Evolutionary conservation across 2,113 vertebrate genomes (phyloP), one percentile per base, ranked within the genome.

Genomic region (Aptenodytes patagonicus): DNA sequence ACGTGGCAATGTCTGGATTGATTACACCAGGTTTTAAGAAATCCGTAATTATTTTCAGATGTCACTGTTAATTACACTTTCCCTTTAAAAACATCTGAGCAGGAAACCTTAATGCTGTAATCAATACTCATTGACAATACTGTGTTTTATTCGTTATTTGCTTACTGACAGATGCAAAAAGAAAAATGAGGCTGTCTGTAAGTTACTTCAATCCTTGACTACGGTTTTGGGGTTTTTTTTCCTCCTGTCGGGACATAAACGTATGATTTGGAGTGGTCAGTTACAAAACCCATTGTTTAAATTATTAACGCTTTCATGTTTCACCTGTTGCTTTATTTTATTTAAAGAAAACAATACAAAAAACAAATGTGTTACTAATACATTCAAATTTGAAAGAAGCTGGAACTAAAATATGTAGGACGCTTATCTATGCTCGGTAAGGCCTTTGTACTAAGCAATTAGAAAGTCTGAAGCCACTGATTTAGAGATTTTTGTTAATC

Each of bases 191-290:
- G 10, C 13, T 83, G 62, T 78, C 20, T 52, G 4, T 18, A 79
- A 38, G 3, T 54, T 57, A 52, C 32, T 71, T 73, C 46, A 51
- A 14, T 46, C 22, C 8, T 92, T 79, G n/a, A 57, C 36, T 94
- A 66, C 4, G 61, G 5, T 65, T 68, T 80, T 14, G 1, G 1
- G 14, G 1, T 0, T 4, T 13, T 22, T 42, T 51, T 29, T 4
- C 4, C 15, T 25, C 21, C 17, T 51, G 2, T 49, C 19, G 14
- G 5, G 11, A 54, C 19, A 65, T 28, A 80, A 87, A 64, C 5
- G 5, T 22, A 49, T 21, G 9, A 47, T 87, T 57, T 89, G 28
- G 21, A 93, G 71, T 6, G 7, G 24, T 7, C 28, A 47, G n/a
- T 64, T 78, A 78, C 20, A 89, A 94, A 68, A 3, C 1, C 3